These are phyloP conservation scores for Pelecanus crispus DNA, from an alignment of 2,113 vertebrate species.

Conservation along the genomic window DNA sequence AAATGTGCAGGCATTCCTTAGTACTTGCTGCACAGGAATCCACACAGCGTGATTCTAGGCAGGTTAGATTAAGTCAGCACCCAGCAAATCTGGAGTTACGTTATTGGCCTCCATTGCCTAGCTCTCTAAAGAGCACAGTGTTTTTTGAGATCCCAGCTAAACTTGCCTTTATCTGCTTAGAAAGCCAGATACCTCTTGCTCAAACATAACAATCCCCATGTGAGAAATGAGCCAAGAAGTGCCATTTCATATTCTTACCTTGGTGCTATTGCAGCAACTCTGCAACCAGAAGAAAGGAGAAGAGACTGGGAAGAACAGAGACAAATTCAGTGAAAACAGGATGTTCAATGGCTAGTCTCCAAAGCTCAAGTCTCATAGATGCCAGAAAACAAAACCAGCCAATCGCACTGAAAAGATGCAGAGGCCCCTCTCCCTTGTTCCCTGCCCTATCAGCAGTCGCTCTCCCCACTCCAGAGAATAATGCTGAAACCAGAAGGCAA, in stretches of 20 bases:
- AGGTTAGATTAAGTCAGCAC: background rate
- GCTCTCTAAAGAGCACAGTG: background rate
- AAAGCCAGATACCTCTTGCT: background rate
- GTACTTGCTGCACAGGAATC: background rate
- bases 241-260: conserved; percentile 1
- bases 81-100: background rate
- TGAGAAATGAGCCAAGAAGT: background rate
- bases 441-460: background rate
- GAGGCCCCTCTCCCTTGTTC: background rate
- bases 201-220: background rate
- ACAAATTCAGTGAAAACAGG: conserved; percentile 34
- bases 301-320: background rate
- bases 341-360: conserved; percentile 13
- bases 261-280: background rate
- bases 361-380: background rate
- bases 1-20: background rate
- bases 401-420: background rate
- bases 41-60: background rate
- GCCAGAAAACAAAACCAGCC: conserved; percentile 39
- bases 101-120: background rate
- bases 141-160: background rate
- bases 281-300: background rate
- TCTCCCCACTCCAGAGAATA: background rate
- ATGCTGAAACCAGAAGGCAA: background rate
- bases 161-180: background rate